Base-by-base conservation (phyloP, 2,888 invertebrate genomes). In the Eristalis tenax region DNA sequence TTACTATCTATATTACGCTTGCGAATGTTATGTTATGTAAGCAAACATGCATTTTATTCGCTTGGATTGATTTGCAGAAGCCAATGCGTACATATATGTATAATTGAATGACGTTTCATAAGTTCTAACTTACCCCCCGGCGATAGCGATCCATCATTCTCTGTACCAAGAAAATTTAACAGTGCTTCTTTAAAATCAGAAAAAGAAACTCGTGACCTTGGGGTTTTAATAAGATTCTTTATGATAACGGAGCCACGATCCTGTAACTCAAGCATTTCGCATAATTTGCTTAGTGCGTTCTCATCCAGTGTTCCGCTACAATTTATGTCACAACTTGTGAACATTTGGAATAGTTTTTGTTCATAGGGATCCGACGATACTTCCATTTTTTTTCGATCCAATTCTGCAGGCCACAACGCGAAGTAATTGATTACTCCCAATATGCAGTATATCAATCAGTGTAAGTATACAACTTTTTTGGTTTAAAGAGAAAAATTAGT, bases 311-410 rank as follows among this genome's bases (percentile, higher is more conserved):
- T 94, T 89, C 96, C 96, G 90, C 94, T 94, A 90, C 95, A 95
- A 91, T 95, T 95, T 89, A 94, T 94, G 93, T 97, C 96, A 93
- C 96, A 96, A 91, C 96, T 96, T 92, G 96, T 95, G 91, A 97
- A 97, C 91, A 97, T 96, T 90, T 95, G 95, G 90, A 96, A 95
- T 90, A 97, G 94, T 94, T 97, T 97, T 93, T 96, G 95, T 92
- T 97, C 97, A 91, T 97, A 97, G 63, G 96, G 97, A 94, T 96
- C 96, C 92, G 95, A 88, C 64, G 91, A 91, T 69, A 89, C 83
- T 88, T 89, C 89, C 89, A 90, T 89, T 83, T 75, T 83, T 78
- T 78, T 73, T 66, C 74, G 65, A 77, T 81, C 65, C 71, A 63
- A 32, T 69, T 65, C 77, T 77, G 64, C 66, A 63, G 56, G 68